A percentile compares a stretch with the other conserved stretches of the same genome.
These are phyloP conservation scores for Poeciliopsis occidentalis DNA, from an alignment of 2,113 vertebrate species.

Conservation along the genomic window DNA sequence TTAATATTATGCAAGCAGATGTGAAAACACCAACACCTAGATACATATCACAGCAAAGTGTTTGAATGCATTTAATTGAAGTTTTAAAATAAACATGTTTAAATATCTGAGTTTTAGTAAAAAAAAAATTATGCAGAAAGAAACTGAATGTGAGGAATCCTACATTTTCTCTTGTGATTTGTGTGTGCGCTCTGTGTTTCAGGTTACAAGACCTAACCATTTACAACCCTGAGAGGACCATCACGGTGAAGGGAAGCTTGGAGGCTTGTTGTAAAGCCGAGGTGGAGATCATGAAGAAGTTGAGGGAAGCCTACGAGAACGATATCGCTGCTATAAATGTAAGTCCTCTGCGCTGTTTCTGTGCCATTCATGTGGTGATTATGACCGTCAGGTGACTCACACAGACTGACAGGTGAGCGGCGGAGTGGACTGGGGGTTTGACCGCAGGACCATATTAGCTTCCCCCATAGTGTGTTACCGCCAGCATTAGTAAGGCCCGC, in stretches of 20 bases:
- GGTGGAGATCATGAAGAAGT: constrained; percentile 91
- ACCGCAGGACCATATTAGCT: constrained; percentile 36
- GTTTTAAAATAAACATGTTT: neutral
- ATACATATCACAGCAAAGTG: neutral
- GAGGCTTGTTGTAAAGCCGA: constrained; percentile 87
- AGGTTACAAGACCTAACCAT: constrained; percentile 93
- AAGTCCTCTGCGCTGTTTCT: constrained; percentile 61
- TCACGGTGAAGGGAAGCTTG: constrained; percentile 87
- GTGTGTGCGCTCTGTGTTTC: constrained; percentile 17
- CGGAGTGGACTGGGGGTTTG: constrained; percentile 25
- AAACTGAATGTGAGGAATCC: neutral
- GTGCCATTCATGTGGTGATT: constrained; percentile 7
- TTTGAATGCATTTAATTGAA: neutral
- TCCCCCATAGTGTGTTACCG: constrained; percentile 42
- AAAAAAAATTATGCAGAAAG: neutral
- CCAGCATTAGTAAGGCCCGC: constrained; percentile 47
- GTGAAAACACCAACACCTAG: neutral
- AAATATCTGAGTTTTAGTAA: neutral
- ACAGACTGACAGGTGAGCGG: constrained; percentile 56
- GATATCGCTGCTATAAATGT: constrained; percentile 90
- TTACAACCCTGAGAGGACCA: constrained; percentile 94
- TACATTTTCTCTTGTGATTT: neutral
- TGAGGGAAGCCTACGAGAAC: constrained; percentile 92
- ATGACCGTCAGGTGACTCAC: constrained; percentile 56
- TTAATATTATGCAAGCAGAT: neutral